Base-by-base conservation (phyloP, 1,140 invertebrate genomes). In the Acromyrmex echinatior region DNA sequence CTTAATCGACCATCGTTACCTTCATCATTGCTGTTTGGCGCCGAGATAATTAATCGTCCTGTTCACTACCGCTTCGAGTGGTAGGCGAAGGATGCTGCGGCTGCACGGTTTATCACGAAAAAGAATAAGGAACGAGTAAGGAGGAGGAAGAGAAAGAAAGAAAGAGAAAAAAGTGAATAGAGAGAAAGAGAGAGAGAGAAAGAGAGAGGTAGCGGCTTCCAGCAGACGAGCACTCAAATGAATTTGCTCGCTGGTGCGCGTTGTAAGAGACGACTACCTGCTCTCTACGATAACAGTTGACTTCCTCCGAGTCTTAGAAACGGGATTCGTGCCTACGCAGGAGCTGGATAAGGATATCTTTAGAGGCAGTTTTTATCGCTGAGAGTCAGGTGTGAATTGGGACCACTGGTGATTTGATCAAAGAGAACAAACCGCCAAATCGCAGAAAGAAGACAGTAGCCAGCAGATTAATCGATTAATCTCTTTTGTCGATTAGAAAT, bases 311-410 rank as follows among this genome's bases (percentile, higher is more conserved):
- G 12, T 58, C 62, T 65, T 63, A 63, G 28, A 35, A 76, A 49
- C n/a, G 73, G 45, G 53, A 56, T 74, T 88, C 60, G 70, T 79
- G 63, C 28, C 49, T 51, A 63, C 68, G 70, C 25, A 70, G 68
- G 86, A 58, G 56, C n/a, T 79, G 88, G 78, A 91, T 92, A 92
- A 92, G 86, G 84, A 90, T 93, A 93, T 93, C 92, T 93, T 92
- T 92, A 91, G 78, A 92, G 73, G 79, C 51, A 60, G 82, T 63
- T 86, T 93, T 94, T 93, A 94, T 94, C 93, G 88, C 70, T 74
- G 58, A 87, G 87, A 92, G 89, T 92, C 91, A 93, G 92, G 93
- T 94, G 93, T 94, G 92, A 93, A 94, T 93, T 90, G 87, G 88
- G 79, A 77, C 91, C 90, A 88, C 85, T 78, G 85, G 76, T 87